Evolutionary conservation across 2,888 invertebrate genomes (phyloP).

Genomic region (Acanthosoma haemorrhoidale): DNA sequence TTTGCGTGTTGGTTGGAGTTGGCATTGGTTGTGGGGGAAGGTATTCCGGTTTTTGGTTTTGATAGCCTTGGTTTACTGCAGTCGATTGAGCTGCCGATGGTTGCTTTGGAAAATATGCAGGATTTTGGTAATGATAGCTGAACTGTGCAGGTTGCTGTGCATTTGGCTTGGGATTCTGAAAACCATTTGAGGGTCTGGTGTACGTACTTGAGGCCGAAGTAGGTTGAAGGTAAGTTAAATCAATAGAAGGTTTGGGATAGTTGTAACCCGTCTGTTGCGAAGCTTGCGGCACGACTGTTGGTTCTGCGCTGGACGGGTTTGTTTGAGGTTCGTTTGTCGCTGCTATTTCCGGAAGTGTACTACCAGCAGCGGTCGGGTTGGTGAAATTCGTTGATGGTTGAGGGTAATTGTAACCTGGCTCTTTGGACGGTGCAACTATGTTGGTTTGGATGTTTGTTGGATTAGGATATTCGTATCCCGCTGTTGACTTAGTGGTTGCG

Average conservation of each 20-base stretch:
- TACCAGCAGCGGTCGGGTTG: conserved; percentile 11
- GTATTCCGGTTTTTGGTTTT: neutral
- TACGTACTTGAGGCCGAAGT: neutral
- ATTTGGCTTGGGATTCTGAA: conserved; percentile 8
- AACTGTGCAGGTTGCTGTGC: neutral
- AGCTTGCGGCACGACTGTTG: neutral
- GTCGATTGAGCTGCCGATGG: neutral
- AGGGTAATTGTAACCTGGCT: conserved; percentile 21
- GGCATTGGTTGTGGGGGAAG: neutral
- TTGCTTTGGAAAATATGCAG: neutral
- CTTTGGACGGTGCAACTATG: neutral
- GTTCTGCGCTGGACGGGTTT: neutral
- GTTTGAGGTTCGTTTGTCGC: neutral
- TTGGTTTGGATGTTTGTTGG: neutral
- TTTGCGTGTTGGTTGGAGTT: too few species aligned
- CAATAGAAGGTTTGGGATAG: neutral
- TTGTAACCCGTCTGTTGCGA: conserved; percentile 10
- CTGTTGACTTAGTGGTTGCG: neutral
- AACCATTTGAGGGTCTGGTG: neutral
- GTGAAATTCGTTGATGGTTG: conserved; percentile 20
- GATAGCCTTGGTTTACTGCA: neutral
- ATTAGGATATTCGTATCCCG: conserved; percentile 10
- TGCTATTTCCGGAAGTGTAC: neutral
- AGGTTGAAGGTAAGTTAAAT: neutral
- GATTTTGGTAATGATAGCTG: neutral